Conservation (phyloP, 2,888 invertebrate genomes). For the Drosophila neonasuta region DNA sequence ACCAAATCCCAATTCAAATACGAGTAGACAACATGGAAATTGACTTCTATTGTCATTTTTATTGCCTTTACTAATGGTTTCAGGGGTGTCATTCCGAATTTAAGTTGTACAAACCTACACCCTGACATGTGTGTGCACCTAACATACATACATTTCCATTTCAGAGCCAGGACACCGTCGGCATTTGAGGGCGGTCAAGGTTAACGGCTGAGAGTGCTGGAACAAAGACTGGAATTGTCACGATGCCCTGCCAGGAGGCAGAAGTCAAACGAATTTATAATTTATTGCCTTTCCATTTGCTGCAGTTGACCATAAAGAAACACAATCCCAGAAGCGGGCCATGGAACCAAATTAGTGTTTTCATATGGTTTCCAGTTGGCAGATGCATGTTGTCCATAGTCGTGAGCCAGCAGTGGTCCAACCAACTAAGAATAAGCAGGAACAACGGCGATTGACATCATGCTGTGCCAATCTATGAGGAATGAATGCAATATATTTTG, state of each 20-base stretch:
- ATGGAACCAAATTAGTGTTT: conserved; percentile 67
- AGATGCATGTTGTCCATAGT: conserved; percentile 50
- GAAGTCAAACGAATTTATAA: conserved; percentile 78
- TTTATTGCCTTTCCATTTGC: conserved; percentile 69
- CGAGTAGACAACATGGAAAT: conserved; percentile 67
- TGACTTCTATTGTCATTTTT: conserved; percentile 77
- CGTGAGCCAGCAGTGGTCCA: conserved; percentile 20
- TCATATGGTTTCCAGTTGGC: conserved; percentile 73
- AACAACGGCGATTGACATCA: conserved; percentile 30
- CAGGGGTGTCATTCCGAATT: conserved; percentile 75
- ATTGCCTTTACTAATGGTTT: conserved; percentile 77
- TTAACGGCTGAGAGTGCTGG: conserved; percentile 56
- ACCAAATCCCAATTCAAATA: conserved; percentile 23
- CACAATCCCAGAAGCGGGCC: conserved; percentile 23
- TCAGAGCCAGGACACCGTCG: conserved; percentile 62
- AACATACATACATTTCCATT: conserved; percentile 18
- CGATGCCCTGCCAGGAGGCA: conserved; percentile 62
- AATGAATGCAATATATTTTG: conserved; percentile 48
- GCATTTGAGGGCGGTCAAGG: conserved; percentile 74
- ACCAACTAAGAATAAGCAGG: conserved; percentile 13
- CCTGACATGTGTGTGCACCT: conserved; percentile 1
- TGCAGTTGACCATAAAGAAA: conserved; percentile 71
- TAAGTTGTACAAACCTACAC: conserved; percentile 55
- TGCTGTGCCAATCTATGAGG: conserved; percentile 40
- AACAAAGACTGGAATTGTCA: conserved; percentile 40